A percentile compares a stretch with the other conserved stretches of the same genome.
Conservation (phyloP, 2,888 invertebrate species). For the Erannis defoliaria region DNA sequence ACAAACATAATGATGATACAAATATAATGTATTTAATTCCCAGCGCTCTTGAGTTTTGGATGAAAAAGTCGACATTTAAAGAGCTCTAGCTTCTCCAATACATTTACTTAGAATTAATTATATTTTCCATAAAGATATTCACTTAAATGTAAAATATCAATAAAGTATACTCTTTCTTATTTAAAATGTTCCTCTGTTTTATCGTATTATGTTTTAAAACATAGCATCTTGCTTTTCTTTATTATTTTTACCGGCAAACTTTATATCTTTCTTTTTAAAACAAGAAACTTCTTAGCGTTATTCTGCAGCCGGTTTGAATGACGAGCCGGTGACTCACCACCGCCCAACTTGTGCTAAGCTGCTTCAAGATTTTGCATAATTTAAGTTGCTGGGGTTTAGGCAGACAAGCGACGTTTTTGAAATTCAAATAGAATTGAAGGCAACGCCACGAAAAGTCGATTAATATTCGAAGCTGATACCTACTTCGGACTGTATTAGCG, state of each 20-base stretch:
- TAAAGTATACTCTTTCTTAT: too few relatives aligned
- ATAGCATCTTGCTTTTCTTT: not conserved
- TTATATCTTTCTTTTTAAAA: not conserved
- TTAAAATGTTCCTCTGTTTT: too few relatives aligned
- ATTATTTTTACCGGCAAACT: not conserved
- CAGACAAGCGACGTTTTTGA: conserved; percentile 10
- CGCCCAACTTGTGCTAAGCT: conserved; percentile 38
- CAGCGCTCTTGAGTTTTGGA: too few relatives aligned
- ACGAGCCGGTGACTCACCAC: conserved; percentile 33
- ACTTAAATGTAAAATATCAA: too few relatives aligned
- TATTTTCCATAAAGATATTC: too few relatives aligned
- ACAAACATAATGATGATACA: too few relatives aligned
- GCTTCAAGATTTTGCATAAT: conserved; percentile 52
- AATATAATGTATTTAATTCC: too few relatives aligned
- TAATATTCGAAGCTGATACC: not conserved
- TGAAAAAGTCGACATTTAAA: too few relatives aligned
- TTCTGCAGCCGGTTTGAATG: conserved; percentile 26
- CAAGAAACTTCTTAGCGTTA: not conserved
- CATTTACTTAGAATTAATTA: too few relatives aligned
- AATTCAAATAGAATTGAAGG: not conserved
- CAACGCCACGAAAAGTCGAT: not conserved
- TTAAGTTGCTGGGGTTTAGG: conserved; percentile 33
- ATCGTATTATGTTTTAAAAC: not conserved
- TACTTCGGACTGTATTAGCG: too few relatives aligned
- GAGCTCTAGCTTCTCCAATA: too few relatives aligned